These are phyloP conservation scores for Chascanopsetta lugubris DNA, from an alignment of 2,113 vertebrate species.

Conservation along the genomic window DNA sequence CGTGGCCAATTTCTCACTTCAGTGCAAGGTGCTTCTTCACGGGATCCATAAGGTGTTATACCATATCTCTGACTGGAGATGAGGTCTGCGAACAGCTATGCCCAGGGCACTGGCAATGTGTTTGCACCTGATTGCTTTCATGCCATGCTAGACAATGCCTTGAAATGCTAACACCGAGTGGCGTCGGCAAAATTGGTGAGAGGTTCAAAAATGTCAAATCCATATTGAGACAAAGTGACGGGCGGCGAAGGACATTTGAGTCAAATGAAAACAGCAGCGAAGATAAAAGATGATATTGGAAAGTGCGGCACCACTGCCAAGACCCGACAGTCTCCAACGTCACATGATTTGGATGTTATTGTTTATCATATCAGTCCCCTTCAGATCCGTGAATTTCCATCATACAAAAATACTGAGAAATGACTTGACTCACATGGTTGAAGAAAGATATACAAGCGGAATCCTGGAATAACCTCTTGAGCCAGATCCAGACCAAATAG, in stretches of 20 bases:
- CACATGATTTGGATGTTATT: too few relatives aligned
- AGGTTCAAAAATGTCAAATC: slow-evolving; percentile 23
- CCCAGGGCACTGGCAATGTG: slow-evolving; percentile 67
- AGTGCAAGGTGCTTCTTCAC: slow-evolving; percentile 72
- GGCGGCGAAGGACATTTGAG: neutral
- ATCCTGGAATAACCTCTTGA: neutral
- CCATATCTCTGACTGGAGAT: slow-evolving; percentile 72
- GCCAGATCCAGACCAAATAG: too few relatives aligned
- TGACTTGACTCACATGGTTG: too few relatives aligned
- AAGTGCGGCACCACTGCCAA: too few relatives aligned
- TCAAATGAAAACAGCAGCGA: neutral
- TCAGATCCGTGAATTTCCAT: too few relatives aligned
- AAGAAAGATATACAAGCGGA: neutral
- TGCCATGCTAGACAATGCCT: slow-evolving; percentile 47
- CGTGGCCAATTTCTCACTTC: slow-evolving; percentile 78
- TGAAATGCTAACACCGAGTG: slow-evolving; percentile 49
- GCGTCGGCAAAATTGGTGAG: slow-evolving; percentile 38
- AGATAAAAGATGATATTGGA: too few relatives aligned
- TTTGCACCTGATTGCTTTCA: slow-evolving; percentile 73
- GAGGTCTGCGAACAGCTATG: slow-evolving; percentile 64
- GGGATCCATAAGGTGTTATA: slow-evolving; percentile 70
- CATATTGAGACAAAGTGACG: slow-evolving; percentile 37
- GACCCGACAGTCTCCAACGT: too few relatives aligned
- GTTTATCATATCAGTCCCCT: too few relatives aligned
- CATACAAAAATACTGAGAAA: too few relatives aligned